These are phyloP conservation scores for Acrobasis consociella DNA, from an alignment of 2,888 invertebrate species.

Conservation along the genomic window DNA sequence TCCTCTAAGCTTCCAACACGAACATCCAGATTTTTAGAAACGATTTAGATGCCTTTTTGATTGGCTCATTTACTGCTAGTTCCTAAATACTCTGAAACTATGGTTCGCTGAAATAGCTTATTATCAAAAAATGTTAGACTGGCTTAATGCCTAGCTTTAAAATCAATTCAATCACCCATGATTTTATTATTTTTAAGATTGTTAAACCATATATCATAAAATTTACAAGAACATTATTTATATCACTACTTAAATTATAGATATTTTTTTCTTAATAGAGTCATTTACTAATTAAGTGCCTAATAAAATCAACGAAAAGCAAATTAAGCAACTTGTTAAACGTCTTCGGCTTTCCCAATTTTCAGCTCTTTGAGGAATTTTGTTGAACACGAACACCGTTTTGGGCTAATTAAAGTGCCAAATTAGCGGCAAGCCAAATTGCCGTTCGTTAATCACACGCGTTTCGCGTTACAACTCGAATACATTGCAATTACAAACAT, in stretches of 20 bases:
- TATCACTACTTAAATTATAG: too few relatives aligned
- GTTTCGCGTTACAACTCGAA: conserved; percentile 62
- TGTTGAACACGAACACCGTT: conserved; percentile 21
- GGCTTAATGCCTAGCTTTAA: neutral
- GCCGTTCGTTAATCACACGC: conserved; percentile 55
- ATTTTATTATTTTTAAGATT: too few relatives aligned
- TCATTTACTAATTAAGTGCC: neutral
- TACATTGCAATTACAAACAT: conserved; percentile 68
- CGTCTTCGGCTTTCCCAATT: neutral
- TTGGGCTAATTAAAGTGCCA: conserved; percentile 61
- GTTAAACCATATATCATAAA: too few relatives aligned
- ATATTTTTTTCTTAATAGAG: neutral
- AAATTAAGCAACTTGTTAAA: neutral
- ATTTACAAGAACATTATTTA: too few relatives aligned
- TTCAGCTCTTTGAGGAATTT: conserved; percentile 27
- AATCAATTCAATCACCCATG: too few relatives aligned
- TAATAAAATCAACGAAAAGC: neutral
- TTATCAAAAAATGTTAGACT: neutral
- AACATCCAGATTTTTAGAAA: conserved; percentile 20
- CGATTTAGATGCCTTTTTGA: conserved; percentile 11
- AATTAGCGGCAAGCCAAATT: conserved; percentile 63
- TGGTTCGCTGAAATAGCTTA: neutral
- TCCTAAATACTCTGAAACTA: neutral
- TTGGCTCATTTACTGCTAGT: conserved; percentile 22
- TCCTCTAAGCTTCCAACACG: conserved; percentile 42